A percentile compares a stretch with the other conserved stretches of the same genome.
These are phyloP conservation scores for Phasia obesa DNA, from an alignment of 2,888 invertebrate genomes.

Conservation along the genomic window DNA sequence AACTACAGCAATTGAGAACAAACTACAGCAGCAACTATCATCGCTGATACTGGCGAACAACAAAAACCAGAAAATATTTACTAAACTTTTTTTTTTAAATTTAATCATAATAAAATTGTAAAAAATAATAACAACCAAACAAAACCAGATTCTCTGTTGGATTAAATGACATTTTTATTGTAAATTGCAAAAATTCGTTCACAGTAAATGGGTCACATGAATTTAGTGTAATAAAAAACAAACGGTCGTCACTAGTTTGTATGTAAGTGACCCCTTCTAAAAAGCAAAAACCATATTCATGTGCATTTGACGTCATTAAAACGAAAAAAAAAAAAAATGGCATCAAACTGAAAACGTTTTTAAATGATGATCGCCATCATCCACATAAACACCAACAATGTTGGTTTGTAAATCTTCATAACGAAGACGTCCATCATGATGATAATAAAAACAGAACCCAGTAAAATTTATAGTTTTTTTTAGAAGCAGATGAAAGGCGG, in stretches of 20 bases:
- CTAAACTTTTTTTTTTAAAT: slow-evolving; percentile 25
- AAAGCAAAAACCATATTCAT: slow-evolving; percentile 27
- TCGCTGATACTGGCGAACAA: slow-evolving; percentile 12
- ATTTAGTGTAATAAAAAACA: neutral
- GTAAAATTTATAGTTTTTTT: too few relatives aligned
- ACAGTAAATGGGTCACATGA: slow-evolving; percentile 49
- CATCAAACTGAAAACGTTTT: neutral
- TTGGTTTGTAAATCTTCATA: neutral
- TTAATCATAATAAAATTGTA: slow-evolving; percentile 62
- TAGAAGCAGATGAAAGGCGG: too few relatives aligned
- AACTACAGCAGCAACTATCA: slow-evolving; percentile 8
- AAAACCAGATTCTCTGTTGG: slow-evolving; percentile 16
- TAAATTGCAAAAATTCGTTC: slow-evolving; percentile 22
- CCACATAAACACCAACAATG: neutral
- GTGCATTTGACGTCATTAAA: slow-evolving; percentile 59
- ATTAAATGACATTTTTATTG: slow-evolving; percentile 58
- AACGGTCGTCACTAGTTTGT: slow-evolving; percentile 12
- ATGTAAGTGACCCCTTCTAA: slow-evolving; percentile 12
- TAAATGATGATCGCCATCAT: slow-evolving; percentile 37
- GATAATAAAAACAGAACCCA: neutral
- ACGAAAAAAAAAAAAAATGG: neutral
- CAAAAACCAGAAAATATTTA: slow-evolving; percentile 14
- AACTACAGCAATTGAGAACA: slow-evolving; percentile 16
- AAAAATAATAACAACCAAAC: slow-evolving; percentile 24
- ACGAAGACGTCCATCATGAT: neutral